These are phyloP conservation scores for Panagrolaimus sp. DNA, from an alignment of 1,140 invertebrate species.

Conservation along the genomic window DNA sequence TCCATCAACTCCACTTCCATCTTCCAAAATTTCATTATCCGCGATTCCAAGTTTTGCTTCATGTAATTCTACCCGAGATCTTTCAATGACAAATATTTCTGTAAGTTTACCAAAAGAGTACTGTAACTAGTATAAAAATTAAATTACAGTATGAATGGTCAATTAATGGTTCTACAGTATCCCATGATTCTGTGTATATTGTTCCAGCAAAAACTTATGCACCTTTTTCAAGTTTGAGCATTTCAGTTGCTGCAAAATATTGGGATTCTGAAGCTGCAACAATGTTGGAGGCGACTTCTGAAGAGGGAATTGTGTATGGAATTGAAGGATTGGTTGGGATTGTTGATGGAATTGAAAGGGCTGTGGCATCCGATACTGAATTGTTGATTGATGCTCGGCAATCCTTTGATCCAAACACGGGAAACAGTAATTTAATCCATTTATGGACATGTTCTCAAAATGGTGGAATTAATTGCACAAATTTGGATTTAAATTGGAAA, in stretches of 20 bases:
- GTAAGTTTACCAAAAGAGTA: background rate
- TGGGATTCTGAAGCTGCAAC: too few relatives aligned
- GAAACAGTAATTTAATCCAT: background rate
- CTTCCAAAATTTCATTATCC: background rate
- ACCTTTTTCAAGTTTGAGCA: background rate
- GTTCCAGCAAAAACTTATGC: background rate
- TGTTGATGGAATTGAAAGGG: background rate
- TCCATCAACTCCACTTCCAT: slow-evolving; percentile 1
- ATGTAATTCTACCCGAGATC: background rate
- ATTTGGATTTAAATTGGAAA: background rate
- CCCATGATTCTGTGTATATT: background rate
- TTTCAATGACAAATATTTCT: background rate
- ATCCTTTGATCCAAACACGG: background rate
- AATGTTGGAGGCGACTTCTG: too few relatives aligned
- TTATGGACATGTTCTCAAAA: background rate
- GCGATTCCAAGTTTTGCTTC: background rate
- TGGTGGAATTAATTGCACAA: background rate
- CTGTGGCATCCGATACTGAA: background rate
- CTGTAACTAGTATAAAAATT: background rate
- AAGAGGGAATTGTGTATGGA: background rate
- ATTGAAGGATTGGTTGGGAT: background rate
- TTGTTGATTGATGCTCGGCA: background rate
- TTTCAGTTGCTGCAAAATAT: too few relatives aligned
- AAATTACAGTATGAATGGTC: slow-evolving; percentile 1
- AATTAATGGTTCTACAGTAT: background rate